These are phyloP conservation scores for Sicus ferrugineus DNA, from an alignment of 2,888 invertebrate species.

Conservation along the genomic window DNA sequence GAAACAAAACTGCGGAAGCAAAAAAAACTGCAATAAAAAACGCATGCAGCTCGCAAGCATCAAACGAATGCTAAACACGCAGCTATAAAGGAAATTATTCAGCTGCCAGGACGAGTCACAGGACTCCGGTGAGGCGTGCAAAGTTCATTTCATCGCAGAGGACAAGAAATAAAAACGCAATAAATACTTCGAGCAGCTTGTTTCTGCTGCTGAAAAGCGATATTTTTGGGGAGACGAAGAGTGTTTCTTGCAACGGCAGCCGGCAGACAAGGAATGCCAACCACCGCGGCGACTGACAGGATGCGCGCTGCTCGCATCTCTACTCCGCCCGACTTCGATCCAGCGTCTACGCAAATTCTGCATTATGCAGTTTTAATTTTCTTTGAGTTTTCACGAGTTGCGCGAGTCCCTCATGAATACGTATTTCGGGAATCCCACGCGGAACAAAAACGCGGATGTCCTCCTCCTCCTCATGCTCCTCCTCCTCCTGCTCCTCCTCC, in stretches of 20 bases:
- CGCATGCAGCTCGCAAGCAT: background rate
- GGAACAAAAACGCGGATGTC: conserved; percentile 5
- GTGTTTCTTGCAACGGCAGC: background rate
- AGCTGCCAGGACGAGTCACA: background rate
- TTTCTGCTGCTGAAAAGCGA: background rate
- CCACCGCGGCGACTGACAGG: conserved; percentile 30
- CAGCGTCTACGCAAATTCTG: conserved; percentile 56
- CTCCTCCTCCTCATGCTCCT: too few relatives aligned
- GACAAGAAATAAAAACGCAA: background rate
- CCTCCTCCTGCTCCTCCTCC: too few relatives aligned
- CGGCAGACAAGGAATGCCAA: conserved; percentile 19
- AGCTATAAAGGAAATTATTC: conserved; percentile 26
- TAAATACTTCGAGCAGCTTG: conserved; percentile 5
- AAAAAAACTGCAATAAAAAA: conserved; percentile 17
- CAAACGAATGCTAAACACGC: conserved; percentile 32
- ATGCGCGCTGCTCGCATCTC: background rate
- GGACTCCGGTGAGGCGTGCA: background rate
- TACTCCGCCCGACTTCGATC: conserved; percentile 51
- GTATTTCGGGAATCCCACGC: conserved; percentile 3
- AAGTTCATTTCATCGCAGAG: conserved; percentile 14
- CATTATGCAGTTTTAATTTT: conserved; percentile 63
- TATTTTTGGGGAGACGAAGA: background rate
- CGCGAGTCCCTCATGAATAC: conserved; percentile 31
- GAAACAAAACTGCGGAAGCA: background rate
- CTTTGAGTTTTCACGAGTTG: conserved; percentile 48